Evolutionary conservation across 1,140 invertebrate species (phyloP), one percentile per base, ranked within the genome.

Genomic region (Ceratosolen fusciceps): DNA sequence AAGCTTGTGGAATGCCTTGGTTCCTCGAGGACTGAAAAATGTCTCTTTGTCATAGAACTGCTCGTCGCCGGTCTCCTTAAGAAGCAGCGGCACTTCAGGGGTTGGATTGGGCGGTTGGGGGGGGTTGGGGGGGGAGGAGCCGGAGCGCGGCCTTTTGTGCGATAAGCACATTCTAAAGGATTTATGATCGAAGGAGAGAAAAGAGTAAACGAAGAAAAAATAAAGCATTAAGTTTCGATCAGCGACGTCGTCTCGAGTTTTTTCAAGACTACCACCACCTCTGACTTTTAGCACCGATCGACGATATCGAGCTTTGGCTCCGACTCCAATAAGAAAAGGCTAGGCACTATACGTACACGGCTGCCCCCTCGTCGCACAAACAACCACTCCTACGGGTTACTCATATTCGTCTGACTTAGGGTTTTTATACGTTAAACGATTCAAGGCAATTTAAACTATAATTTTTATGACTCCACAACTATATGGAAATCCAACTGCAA

Each of bases 21-120:
- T 5, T 1, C 68, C 5, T n/a, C 5, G n/a, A 3, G 14, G 26
- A 72, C 49, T 79, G 67, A 71, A 79, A 71, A 79, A 79, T 79
- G 70, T 47, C 73, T 65, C 60, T 68, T 77, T 77, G 62, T 71
- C 65, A 70, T 77, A n/a, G n/a, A n/a, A n/a, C n/a, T 34, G n/a
- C 34, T n/a, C 31, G 29, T 7, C 16, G 58, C 3, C 16, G 58
- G 39, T 1, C 16, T 43, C 7, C n/a, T 67, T 43, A 67, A 67
- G 37, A 43, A n/a, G 29, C 37, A n/a, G 21, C 5, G 65, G 9
- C 65, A 34, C n/a, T 43, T 67, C 37, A 67, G 12, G 5, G n/a
- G n/a, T n/a, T n/a, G n/a, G n/a, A n/a, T n/a, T n/a, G n/a, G n/a
- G n/a, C n/a, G n/a, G n/a, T n/a, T n/a, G n/a, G n/a, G n/a, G n/a